phyloP scores from a whole-genome alignment of 1,140 invertebrate species.

The Aphaenogaster rudis region DNA sequence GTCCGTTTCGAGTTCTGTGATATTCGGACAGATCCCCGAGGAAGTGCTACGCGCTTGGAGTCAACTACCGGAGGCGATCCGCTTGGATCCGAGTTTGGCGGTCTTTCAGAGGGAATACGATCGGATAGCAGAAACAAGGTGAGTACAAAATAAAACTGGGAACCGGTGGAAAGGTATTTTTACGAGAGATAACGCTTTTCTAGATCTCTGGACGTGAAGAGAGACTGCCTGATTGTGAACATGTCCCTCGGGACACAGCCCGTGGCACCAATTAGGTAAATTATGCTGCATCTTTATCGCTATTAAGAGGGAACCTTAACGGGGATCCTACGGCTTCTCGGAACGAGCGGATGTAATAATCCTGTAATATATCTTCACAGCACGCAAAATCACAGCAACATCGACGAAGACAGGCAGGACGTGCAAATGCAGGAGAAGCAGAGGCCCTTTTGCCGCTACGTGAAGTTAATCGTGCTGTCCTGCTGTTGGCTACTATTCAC shows the following conservation, averaged over 20 bases:
- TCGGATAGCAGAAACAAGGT: slow-evolving; percentile 75
- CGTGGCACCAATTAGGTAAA: slow-evolving; percentile 15
- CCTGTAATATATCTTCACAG: background rate
- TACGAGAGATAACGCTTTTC: background rate
- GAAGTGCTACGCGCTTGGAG: slow-evolving; percentile 89
- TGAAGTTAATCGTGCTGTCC: slow-evolving; percentile 76
- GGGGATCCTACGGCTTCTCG: too few species aligned
- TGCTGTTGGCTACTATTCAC: slow-evolving; percentile 81
- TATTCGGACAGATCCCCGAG: slow-evolving; percentile 84
- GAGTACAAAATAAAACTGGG: background rate
- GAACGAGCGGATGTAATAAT: background rate
- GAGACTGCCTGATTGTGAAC: slow-evolving; percentile 68
- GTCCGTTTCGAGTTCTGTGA: slow-evolving; percentile 74
- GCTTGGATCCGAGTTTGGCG: slow-evolving; percentile 89
- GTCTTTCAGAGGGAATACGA: slow-evolving; percentile 89
- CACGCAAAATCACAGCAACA: background rate
- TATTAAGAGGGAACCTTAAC: background rate
- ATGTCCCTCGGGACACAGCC: slow-evolving; percentile 64
- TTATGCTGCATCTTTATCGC: background rate
- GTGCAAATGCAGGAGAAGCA: slow-evolving; percentile 62
- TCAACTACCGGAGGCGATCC: slow-evolving; percentile 89
- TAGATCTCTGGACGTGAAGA: slow-evolving; percentile 54
- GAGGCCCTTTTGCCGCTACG: slow-evolving; percentile 75
- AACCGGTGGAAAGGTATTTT: background rate
- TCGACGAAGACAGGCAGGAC: slow-evolving; percentile 64